Percentiles rank a stretch among this genome's conserved stretches.
Conservation (phyloP, 2,888 invertebrate genomes). For the Tanypteryx hageni region DNA sequence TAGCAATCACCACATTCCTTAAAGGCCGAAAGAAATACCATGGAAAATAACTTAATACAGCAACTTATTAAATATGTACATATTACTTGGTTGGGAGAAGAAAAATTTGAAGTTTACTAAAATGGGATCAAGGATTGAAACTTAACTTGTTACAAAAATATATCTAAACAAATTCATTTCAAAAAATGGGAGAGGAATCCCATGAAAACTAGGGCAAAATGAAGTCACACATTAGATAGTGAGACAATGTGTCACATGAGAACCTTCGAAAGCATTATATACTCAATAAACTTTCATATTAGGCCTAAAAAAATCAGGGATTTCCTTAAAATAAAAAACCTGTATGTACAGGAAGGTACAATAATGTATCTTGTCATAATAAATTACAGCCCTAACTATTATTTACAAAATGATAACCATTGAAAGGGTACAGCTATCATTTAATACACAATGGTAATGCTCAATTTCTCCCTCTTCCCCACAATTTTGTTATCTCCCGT, state of each 20-base stretch:
- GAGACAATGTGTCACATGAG: slow-evolving; percentile 10
- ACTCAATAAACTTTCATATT: slow-evolving; percentile 41
- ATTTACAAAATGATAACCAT: slow-evolving; percentile 62
- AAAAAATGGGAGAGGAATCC: slow-evolving; percentile 49
- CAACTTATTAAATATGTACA: slow-evolving; percentile 47
- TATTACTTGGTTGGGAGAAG: slow-evolving; percentile 6
- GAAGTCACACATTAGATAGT: neutral
- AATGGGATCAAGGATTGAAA: slow-evolving; percentile 40
- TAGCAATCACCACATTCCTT: slow-evolving; percentile 57
- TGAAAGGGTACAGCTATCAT: slow-evolving; percentile 57
- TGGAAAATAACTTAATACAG: slow-evolving; percentile 46
- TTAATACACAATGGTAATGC: slow-evolving; percentile 61
- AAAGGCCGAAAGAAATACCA: slow-evolving; percentile 56
- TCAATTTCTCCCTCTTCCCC: slow-evolving; percentile 56
- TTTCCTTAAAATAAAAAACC: slow-evolving; percentile 51
- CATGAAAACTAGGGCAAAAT: slow-evolving; percentile 29
- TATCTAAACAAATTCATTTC: slow-evolving; percentile 41
- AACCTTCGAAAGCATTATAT: slow-evolving; percentile 43
- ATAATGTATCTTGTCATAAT: slow-evolving; percentile 63
- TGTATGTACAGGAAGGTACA: slow-evolving; percentile 54
- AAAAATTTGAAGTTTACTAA: slow-evolving; percentile 26
- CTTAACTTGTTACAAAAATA: slow-evolving; percentile 56
- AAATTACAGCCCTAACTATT: slow-evolving; percentile 64
- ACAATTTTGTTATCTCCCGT: slow-evolving; percentile 50
- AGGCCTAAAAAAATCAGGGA: slow-evolving; percentile 48